Evolutionary conservation across 2,888 invertebrate species (phyloP).

Genomic region (Drosophila kokeensis): DNA sequence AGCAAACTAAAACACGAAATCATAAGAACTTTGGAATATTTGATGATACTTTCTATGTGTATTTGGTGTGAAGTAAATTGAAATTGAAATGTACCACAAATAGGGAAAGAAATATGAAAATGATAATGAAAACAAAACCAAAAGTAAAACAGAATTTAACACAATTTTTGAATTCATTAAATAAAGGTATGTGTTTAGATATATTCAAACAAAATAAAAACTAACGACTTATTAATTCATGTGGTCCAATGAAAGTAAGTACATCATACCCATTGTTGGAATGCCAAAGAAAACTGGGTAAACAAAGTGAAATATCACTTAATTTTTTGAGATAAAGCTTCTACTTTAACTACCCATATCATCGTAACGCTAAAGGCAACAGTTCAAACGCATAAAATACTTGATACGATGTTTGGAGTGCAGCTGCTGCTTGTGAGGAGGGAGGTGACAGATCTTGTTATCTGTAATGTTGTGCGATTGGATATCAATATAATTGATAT

Average conservation of each 20-base stretch:
- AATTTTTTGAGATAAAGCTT: neutral
- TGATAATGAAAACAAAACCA: constrained; percentile 53
- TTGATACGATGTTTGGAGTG: neutral
- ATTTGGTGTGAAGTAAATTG: constrained; percentile 58
- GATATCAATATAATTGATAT: neutral
- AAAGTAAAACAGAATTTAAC: constrained; percentile 75
- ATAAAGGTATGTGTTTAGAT: constrained; percentile 85
- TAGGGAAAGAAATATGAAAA: constrained; percentile 35
- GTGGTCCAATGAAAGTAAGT: neutral
- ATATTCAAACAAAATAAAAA: constrained; percentile 80
- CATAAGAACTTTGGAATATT: constrained; percentile 54
- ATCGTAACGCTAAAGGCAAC: no score
- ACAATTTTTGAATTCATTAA: constrained; percentile 84
- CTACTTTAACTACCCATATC: neutral
- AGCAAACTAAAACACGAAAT: constrained; percentile 48
- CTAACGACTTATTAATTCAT: constrained; percentile 23
- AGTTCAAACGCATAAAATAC: neutral
- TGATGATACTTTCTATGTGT: constrained; percentile 65
- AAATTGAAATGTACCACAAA: constrained; percentile 65
- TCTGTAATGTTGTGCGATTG: neutral
- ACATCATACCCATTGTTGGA: neutral
- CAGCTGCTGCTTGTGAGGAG: neutral
- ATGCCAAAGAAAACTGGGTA: neutral
- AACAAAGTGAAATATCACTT: neutral
- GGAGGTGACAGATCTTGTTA: neutral